Conservation (phyloP, 1,140 invertebrate species). For the Polyergus mexicanus region DNA sequence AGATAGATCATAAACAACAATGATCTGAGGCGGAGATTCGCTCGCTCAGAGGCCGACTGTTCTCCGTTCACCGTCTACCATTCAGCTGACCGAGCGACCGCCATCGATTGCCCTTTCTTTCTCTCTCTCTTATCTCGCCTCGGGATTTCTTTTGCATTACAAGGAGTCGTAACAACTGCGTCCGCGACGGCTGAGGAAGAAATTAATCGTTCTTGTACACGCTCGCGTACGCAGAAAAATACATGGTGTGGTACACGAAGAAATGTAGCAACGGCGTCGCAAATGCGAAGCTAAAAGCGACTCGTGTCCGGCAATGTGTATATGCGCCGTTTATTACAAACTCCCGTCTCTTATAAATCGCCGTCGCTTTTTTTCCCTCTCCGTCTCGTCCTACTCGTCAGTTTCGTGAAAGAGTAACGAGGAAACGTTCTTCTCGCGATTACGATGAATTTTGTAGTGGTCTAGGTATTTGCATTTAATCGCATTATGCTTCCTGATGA, state of each 20-base stretch:
- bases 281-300: constrained; percentile 42
- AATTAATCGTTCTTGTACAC: constrained; percentile 48
- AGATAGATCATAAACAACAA: constrained; percentile 67
- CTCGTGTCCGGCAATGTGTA: background rate
- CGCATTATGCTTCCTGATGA: background rate
- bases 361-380: constrained; percentile 26
- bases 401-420: constrained; percentile 15
- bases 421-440: background rate
- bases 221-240: constrained; percentile 18
- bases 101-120: constrained; percentile 23
- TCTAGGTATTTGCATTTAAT: background rate
- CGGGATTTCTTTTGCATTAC: constrained; percentile 47
- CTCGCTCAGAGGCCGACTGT: constrained; percentile 22
- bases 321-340: constrained; percentile 23
- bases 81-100: background rate
- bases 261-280: constrained; percentile 40
- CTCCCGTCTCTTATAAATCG: constrained; percentile 47
- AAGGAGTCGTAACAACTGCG: constrained; percentile 45
- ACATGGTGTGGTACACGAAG: background rate
- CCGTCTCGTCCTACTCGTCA: background rate
- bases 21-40: constrained; percentile 48
- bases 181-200: constrained; percentile 18
- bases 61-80: background rate
- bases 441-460: background rate
- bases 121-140: constrained; percentile 38